A percentile compares a stretch with the other conserved stretches of the same genome.
These are phyloP conservation scores for Acanthis flammea DNA, from an alignment of 2,797 vertebrate genomes.

Conservation along the genomic window DNA sequence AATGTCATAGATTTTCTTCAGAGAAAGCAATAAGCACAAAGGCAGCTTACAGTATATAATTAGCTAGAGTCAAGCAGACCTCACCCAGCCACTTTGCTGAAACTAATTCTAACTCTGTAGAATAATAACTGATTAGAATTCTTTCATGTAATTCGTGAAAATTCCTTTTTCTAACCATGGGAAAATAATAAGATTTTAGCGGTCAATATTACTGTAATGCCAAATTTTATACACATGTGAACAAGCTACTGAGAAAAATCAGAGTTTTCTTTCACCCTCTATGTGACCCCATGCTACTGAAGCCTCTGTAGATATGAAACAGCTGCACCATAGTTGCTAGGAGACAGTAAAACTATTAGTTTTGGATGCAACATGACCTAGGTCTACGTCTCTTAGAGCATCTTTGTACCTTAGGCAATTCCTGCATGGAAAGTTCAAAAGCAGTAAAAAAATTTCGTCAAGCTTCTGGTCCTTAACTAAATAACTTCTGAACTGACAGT, in stretches of 20 bases:
- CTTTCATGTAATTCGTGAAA: background rate
- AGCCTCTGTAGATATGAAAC: background rate
- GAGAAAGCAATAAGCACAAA: background rate
- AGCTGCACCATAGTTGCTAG: background rate
- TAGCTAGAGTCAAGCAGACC: background rate
- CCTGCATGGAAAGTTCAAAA: background rate
- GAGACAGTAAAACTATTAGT: background rate
- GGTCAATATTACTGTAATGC: background rate
- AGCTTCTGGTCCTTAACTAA: background rate
- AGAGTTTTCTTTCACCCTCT: background rate
- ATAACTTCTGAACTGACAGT: background rate
- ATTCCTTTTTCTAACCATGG: background rate
- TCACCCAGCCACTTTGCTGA: background rate
- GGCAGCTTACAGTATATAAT: background rate
- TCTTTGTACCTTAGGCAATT: background rate
- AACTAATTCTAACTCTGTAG: background rate
- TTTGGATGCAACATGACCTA: background rate
- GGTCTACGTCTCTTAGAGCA: background rate
- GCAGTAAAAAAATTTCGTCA: background rate
- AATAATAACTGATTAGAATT: background rate
- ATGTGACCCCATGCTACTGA: accelerated
- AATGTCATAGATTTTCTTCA: background rate
- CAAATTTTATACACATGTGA: background rate
- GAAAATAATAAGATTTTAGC: background rate
- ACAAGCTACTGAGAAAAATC: background rate